Base-by-base conservation (phyloP, 2,888 invertebrate species). In the Chloromyia formosa region DNA sequence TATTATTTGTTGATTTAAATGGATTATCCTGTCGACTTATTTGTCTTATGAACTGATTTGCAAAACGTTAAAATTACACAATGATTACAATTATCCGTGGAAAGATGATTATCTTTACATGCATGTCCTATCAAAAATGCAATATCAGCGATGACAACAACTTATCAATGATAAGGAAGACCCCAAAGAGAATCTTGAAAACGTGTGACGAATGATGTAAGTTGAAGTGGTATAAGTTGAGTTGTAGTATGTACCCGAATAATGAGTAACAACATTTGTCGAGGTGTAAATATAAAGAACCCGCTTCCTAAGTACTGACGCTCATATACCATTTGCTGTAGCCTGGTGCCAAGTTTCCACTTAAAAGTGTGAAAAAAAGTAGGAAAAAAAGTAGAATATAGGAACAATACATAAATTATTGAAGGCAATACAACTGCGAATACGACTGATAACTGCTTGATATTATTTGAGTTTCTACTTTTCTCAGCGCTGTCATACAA, bases 381-480 rank as follows among this genome's bases (percentile, higher is more conserved):
- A 18, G 40, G 58, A 20, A 71, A 35, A 35, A 58, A 53, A 69
- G 27, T 23, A 14, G 22, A 45, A 54, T 16, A 66, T 22, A 54
- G 53, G 54, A 58, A 56, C 66, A 56, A 56, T 56, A 71, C 71
- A 40, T 22, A 66, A 71, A 58, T 58, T 40, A 71, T 71, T 71
- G 58, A 23, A 66, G 66, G 35, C 66, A 66, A 71, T 71, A 71
- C 71, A 56, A 42, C 58, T 58, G 49, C 71, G 71, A 71, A 40
- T 14, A 45, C 45, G 49, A 49, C 71, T 71, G 71, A 71, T 71
- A 71, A 71, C 58, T 27, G 71, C 35, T 71, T 71, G 71, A 71
- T 71, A 58, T 71, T 71, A 71, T 71, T 71, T 58, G 71, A 71
- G 71, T 71, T 71, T 71, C 71, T 71, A 71, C 71, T 71, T 71